These are phyloP conservation scores for Macroglossus sobrinus DNA, from an alignment of 2,113 vertebrate genomes.

Conservation along the genomic window DNA sequence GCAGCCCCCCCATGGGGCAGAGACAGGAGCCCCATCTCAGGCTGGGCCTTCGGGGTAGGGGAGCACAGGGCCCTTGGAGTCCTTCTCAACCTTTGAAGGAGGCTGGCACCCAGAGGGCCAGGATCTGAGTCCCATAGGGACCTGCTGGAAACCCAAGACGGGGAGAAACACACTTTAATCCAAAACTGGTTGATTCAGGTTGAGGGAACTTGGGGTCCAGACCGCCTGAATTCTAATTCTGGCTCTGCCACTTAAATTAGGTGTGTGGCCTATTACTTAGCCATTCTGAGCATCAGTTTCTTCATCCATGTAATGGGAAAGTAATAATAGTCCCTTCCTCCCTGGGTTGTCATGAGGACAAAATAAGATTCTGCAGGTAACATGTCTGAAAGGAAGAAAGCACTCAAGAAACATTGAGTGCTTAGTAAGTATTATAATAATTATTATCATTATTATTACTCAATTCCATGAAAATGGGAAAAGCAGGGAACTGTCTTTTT, in stretches of 20 bases:
- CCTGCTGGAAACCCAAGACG: background rate
- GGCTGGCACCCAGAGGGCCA: background rate
- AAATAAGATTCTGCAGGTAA: background rate
- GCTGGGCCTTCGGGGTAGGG: background rate
- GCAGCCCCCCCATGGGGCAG: background rate
- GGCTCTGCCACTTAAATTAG: background rate
- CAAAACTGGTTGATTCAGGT: background rate
- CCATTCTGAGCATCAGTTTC: background rate
- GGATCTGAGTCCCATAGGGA: too few relatives aligned
- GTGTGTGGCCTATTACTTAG: background rate
- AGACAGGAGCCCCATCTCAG: conserved; percentile 36
- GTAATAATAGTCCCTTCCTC: background rate
- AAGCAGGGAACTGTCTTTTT: background rate
- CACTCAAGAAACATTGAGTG: background rate
- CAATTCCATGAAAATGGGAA: background rate
- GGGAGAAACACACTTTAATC: background rate
- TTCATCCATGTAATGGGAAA: conserved; percentile 14
- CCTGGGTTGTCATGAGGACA: background rate
- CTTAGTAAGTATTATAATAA: too few relatives aligned
- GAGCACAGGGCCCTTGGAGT: rapidly evolving
- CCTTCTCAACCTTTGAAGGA: rapidly evolving
- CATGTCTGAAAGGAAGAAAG: background rate
- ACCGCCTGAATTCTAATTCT: background rate
- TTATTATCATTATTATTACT: background rate
- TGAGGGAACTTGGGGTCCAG: background rate